Percentiles rank a stretch among this genome's conserved stretches.
Conservation (phyloP, 2,888 invertebrate genomes). For the Drosophila lacicola region DNA sequence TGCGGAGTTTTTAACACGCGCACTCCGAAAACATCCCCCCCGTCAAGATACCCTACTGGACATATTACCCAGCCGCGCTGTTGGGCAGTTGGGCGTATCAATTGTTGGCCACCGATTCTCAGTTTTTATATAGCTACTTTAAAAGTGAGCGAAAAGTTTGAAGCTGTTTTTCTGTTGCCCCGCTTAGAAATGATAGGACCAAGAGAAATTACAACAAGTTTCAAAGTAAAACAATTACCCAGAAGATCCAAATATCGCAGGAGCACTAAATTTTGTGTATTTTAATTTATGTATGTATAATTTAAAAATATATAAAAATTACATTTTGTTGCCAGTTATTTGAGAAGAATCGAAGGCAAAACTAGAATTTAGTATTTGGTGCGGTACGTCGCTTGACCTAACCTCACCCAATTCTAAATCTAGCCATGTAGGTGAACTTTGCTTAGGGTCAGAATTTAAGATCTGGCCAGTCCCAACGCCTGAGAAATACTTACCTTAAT, state of each 20-base stretch:
- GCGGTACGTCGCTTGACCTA: no score
- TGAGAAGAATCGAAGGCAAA: no score
- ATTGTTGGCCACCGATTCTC: conserved; percentile 12
- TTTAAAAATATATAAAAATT: neutral
- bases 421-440: no score
- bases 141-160: conserved; percentile 49
- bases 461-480: no score
- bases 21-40: neutral
- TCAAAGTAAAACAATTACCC: conserved; percentile 24
- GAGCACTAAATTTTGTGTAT: no score
- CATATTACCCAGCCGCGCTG: conserved; percentile 14
- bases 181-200: conserved; percentile 2
- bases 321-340: neutral
- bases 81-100: conserved; percentile 20
- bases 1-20: conserved; percentile 52
- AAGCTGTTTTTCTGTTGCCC: conserved; percentile 29
- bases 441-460: no score
- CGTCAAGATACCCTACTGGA: conserved; percentile 15
- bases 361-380: no score
- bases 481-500: no score
- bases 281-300: no score
- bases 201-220: conserved; percentile 22
- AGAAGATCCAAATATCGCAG: conserved; percentile 1
- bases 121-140: conserved; percentile 16
- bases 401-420: no score